Base-by-base conservation (phyloP, 2,797 vertebrate species). In the Coracias cyanogaster region DNA sequence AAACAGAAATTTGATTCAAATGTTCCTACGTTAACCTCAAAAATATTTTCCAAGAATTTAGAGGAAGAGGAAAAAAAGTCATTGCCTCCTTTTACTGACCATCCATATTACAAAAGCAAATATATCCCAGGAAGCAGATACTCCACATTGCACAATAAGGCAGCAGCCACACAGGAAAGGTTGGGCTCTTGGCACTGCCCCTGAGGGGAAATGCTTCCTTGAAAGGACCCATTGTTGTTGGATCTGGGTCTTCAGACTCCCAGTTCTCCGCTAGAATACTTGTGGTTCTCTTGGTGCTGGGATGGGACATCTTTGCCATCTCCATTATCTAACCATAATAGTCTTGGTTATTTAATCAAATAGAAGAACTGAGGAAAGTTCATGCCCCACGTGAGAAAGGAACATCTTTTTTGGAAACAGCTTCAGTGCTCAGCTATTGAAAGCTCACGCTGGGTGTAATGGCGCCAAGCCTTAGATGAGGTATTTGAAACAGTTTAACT, bases 71-170 rank as follows among this genome's bases (percentile, higher is more conserved):
- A 84, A 96, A 86, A 93, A 95, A 95, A 93, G 92, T 97, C 92
- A 92, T 96, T 93, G 82, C 96, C 89, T 96, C 55, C 74, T 92
- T 90, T 96, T 86, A 85, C 74, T 93, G 95, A 96, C 83, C 92
- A 97, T 97, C 96, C 95, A 97, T 97, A 82, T 94, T 79, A 93
- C 89, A 96, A 97, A 96, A 95, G 95, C 95, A 94, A 96, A 83
- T 94, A 97, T 94, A 97, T 95, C 96, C 96, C 96, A 95, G 96
- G 96, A 97, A 97, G 81, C 89, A 97, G 93, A 96, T 96, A 97
- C 93, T 94, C 95, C 45, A 5, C 83, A 57, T 86, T 0, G 29
- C 81, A 97, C 95, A 97, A 97, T 97, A 74, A 97, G 93, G 96
- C 92, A 7, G 92, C 96, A 96, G 94, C 95, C 95, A 96, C 95